Percentiles rank a stretch among this genome's conserved stretches.
Conservation (phyloP, 2,888 invertebrate genomes). For the Prosapia bicincta region DNA sequence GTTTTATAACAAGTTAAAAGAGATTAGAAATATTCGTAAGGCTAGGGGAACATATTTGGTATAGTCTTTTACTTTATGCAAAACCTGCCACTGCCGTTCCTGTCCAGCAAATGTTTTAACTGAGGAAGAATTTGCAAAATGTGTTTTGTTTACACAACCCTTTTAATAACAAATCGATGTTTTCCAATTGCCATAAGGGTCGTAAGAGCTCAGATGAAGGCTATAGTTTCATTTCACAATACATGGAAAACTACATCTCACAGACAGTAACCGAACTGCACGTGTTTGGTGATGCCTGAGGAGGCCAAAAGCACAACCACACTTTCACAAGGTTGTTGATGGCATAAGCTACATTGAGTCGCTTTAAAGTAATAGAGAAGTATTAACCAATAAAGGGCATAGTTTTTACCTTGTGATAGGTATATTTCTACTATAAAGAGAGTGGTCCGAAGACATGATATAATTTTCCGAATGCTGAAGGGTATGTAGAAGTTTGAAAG, state of each 20-base stretch:
- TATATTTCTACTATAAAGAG: neutral
- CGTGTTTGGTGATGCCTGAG: too few relatives aligned
- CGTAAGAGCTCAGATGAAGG: neutral
- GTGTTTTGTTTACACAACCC: neutral
- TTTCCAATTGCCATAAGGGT: neutral
- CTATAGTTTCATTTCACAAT: neutral
- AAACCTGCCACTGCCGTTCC: neutral
- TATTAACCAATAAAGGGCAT: neutral
- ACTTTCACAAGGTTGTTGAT: too few relatives aligned
- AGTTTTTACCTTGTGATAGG: constrained; percentile 3
- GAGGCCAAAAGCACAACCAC: too few relatives aligned
- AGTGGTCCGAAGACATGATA: too few relatives aligned
- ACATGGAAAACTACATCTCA: too few relatives aligned
- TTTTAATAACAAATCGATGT: too few relatives aligned
- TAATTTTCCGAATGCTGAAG: too few relatives aligned
- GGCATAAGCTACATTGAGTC: too few relatives aligned
- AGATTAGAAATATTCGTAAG: neutral
- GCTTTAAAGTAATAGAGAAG: neutral
- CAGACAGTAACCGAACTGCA: neutral
- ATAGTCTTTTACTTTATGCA: too few relatives aligned
- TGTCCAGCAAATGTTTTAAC: neutral
- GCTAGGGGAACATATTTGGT: neutral
- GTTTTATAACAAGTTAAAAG: too few relatives aligned
- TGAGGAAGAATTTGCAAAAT: neutral
- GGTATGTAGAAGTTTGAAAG: too few relatives aligned